These are phyloP conservation scores for Agrotis clavis DNA, from an alignment of 2,888 invertebrate genomes.

Conservation along the genomic window DNA sequence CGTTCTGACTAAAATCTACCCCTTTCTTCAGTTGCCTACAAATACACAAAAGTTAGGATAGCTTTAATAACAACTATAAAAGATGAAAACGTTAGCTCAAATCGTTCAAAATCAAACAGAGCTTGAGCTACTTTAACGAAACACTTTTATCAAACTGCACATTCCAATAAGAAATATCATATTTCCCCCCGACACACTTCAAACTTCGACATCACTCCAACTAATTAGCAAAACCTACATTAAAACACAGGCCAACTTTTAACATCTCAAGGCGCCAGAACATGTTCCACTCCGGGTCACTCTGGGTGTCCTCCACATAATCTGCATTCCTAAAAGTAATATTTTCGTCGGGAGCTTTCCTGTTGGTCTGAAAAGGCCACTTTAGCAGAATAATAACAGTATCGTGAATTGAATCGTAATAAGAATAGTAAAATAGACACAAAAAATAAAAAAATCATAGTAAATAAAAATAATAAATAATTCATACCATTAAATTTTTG, in stretches of 20 bases:
- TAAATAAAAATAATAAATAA: too few relatives aligned
- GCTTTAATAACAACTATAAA: neutral
- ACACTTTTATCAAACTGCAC: neutral
- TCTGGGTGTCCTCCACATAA: slow-evolving; percentile 51
- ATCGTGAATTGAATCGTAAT: too few relatives aligned
- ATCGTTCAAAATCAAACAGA: too few relatives aligned
- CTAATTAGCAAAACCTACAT: slow-evolving; percentile 56
- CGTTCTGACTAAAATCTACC: too few relatives aligned
- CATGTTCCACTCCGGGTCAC: slow-evolving; percentile 70
- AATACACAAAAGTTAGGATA: neutral
- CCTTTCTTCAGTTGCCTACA: too few relatives aligned
- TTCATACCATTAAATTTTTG: too few relatives aligned
- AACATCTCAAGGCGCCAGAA: slow-evolving; percentile 67
- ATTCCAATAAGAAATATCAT: slow-evolving; percentile 5
- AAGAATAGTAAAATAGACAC: too few relatives aligned
- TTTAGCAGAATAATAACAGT: too few relatives aligned
- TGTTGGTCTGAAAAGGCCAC: too few relatives aligned
- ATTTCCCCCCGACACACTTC: slow-evolving; percentile 1
- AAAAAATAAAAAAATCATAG: too few relatives aligned
- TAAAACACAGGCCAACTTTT: slow-evolving; percentile 59
- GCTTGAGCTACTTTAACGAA: neutral
- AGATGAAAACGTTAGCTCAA: neutral
- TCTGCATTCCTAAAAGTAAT: slow-evolving; percentile 70
- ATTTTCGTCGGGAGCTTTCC: slow-evolving; percentile 36
- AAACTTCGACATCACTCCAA: slow-evolving; percentile 27